Conservation (phyloP, 2,797 vertebrate genomes). For the Knipowitschia caucasica region DNA sequence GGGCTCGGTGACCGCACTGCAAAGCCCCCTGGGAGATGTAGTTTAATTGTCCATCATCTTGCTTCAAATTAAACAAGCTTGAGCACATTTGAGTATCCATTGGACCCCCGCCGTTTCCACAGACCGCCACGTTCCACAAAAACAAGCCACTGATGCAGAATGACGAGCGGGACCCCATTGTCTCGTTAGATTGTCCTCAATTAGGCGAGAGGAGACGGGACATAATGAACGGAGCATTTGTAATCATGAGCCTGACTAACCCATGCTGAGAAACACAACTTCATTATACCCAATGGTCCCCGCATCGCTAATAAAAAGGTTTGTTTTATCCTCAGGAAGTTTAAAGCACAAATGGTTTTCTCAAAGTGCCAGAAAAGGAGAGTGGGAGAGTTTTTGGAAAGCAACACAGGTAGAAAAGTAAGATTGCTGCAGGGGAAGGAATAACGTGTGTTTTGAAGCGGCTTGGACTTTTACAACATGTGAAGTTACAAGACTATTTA, state of each 20-base stretch:
- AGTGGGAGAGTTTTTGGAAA: slow-evolving; percentile 50
- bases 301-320: slow-evolving; percentile 63
- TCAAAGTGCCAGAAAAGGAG: slow-evolving; percentile 55
- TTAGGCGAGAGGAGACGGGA: slow-evolving; percentile 71
- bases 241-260: slow-evolving; percentile 70
- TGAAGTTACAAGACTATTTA: neutral
- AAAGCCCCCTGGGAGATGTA: slow-evolving; percentile 62
- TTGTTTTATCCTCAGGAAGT: slow-evolving; percentile 51
- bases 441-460: neutral
- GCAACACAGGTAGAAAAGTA: slow-evolving; percentile 38
- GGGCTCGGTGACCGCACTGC: slow-evolving; percentile 62
- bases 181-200: slow-evolving; percentile 73
- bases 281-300: slow-evolving; percentile 74
- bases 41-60: slow-evolving; percentile 74
- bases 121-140: slow-evolving; percentile 63
- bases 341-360: slow-evolving; percentile 55
- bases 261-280: slow-evolving; percentile 70
- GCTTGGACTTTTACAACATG: neutral
- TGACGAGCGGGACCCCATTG: slow-evolving; percentile 66
- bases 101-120: slow-evolving; percentile 40
- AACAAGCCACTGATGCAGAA: slow-evolving; percentile 61
- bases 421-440: slow-evolving; percentile 3
- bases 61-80: slow-evolving; percentile 71
- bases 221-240: slow-evolving; percentile 70
- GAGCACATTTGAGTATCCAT: slow-evolving; percentile 48